Evolutionary conservation across 2,113 vertebrate genomes (phyloP).

Genomic region (Gavialis gangeticus): DNA sequence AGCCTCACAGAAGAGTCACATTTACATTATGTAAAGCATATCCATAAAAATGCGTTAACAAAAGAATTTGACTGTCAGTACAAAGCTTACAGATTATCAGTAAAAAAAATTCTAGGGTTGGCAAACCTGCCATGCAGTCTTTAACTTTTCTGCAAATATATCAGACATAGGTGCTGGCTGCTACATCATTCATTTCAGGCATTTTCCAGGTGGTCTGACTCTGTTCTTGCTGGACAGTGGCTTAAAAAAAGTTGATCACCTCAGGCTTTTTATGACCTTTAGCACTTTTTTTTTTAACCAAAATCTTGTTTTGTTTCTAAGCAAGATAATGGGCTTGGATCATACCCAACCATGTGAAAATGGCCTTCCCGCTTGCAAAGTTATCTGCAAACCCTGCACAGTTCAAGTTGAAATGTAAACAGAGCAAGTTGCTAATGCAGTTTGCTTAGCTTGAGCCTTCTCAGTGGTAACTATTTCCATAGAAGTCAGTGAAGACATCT

Average conservation of each 20-base stretch:
- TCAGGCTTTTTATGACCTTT: neutral
- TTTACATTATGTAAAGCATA: too few species aligned
- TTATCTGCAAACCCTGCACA: neutral
- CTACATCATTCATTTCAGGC: neutral
- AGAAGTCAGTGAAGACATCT: neutral
- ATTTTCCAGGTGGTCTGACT: neutral
- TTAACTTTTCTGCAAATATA: neutral
- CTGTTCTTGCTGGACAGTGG: too few species aligned
- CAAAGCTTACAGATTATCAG: too few species aligned
- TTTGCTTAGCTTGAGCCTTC: neutral
- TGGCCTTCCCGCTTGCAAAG: neutral
- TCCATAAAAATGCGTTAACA: too few species aligned
- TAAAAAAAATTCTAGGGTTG: too few species aligned
- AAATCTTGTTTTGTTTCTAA: neutral
- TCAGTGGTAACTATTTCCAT: neutral
- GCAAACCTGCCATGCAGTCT: neutral
- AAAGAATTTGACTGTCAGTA: too few species aligned
- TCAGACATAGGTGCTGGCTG: neutral
- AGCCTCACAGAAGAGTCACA: too few species aligned
- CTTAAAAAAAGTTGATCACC: neutral
- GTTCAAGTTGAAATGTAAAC: conserved; percentile 15
- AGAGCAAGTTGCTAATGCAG: neutral
- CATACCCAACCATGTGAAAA: conserved; percentile 15
- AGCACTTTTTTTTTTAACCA: neutral
- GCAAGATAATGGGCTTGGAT: neutral